Conservation (phyloP, 2,888 invertebrate genomes). For the Fragum fragum region DNA sequence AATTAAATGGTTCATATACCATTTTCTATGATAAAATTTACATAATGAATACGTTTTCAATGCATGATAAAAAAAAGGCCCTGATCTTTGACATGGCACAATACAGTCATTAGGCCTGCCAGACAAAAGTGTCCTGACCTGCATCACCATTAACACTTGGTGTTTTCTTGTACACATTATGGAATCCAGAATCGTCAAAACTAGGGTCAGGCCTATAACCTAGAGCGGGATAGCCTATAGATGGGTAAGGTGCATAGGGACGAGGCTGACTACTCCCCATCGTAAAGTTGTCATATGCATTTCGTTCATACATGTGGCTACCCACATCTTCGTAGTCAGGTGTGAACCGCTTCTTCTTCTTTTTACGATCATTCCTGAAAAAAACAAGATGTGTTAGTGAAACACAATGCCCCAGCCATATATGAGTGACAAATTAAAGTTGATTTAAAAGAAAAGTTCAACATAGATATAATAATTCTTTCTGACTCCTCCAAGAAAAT, state of each 20-base stretch:
- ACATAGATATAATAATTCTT: not conserved
- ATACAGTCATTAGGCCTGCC: slow-evolving; percentile 28
- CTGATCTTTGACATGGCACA: too few species aligned
- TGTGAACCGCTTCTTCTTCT: not conserved
- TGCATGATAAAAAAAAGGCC: too few species aligned
- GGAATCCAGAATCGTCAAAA: not conserved
- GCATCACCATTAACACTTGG: slow-evolving; percentile 14
- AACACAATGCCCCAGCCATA: not conserved
- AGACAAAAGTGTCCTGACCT: slow-evolving; percentile 20
- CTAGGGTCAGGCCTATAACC: slow-evolving; percentile 19
- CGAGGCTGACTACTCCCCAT: slow-evolving; percentile 13
- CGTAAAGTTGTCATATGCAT: slow-evolving; percentile 8
- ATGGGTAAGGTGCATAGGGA: slow-evolving; percentile 12
- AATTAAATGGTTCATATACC: too few species aligned
- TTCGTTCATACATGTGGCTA: not conserved
- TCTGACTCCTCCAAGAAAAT: not conserved
- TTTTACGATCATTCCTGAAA: slow-evolving; percentile 4
- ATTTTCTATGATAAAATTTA: too few species aligned
- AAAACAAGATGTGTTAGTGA: too few species aligned
- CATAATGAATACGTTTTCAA: too few species aligned
- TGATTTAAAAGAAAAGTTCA: not conserved
- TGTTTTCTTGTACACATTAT: slow-evolving; percentile 17
- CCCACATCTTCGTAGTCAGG: not conserved
- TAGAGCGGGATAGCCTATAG: slow-evolving; percentile 29
- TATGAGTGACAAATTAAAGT: not conserved